phyloP scores from a whole-genome alignment of 2,113 vertebrate genomes.

The Scartelaos histophorus region DNA sequence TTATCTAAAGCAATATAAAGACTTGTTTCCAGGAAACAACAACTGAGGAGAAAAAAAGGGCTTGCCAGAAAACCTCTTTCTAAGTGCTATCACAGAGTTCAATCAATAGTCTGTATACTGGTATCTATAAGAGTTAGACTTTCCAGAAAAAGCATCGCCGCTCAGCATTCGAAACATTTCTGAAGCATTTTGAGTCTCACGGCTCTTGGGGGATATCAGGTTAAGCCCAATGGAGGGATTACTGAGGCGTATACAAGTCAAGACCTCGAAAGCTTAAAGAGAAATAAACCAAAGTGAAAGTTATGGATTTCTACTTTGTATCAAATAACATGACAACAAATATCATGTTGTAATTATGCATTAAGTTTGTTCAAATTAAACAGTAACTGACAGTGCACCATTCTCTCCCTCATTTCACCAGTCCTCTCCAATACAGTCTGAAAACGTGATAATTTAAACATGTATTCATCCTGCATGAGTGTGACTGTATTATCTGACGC shows the following conservation, averaged over 20 bases:
- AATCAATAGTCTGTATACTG: conserved; percentile 50
- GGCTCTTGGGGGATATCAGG: conserved; percentile 36
- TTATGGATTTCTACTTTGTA: not conserved
- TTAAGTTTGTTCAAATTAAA: too few species aligned
- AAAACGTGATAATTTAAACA: too few species aligned
- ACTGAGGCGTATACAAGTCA: conserved; percentile 15
- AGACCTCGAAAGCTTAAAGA: conserved; percentile 2
- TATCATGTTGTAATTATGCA: too few species aligned
- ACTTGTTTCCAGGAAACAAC: conserved; percentile 4
- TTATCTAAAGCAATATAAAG: not conserved
- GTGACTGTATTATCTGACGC: too few species aligned
- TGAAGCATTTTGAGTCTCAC: conserved; percentile 34
- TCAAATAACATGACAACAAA: too few species aligned
- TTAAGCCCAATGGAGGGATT: conserved; percentile 36
- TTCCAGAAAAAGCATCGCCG: conserved; percentile 25
- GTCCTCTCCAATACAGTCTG: too few species aligned
- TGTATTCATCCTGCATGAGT: too few species aligned
- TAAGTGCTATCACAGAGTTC: conserved; percentile 24
- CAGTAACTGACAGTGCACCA: too few species aligned
- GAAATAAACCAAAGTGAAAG: conserved; percentile 14
- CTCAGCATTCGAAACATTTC: conserved; percentile 16
- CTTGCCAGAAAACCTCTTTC: conserved; percentile 33
- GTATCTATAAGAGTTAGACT: conserved; percentile 48
- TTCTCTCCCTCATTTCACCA: too few species aligned
- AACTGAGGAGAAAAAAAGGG: conserved; percentile 14